These are phyloP conservation scores for Drosophila willistoni DNA, from an alignment of 1,140 invertebrate species.

Conservation along the genomic window DNA sequence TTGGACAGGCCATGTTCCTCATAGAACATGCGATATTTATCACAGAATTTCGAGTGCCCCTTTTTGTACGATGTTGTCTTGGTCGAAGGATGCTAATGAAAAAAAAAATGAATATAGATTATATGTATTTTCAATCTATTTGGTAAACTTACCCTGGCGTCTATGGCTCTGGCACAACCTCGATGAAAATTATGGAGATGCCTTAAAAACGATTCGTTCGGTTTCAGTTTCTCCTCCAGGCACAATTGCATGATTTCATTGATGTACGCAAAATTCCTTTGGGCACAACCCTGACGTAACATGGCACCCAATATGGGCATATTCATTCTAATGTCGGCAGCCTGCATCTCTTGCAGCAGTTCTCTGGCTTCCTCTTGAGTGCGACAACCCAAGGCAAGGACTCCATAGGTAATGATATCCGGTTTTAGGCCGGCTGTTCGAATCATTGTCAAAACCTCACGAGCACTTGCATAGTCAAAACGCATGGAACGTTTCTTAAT, in stretches of 20 bases:
- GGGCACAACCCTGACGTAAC: conserved; percentile 85
- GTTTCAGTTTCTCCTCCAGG: conserved; percentile 85
- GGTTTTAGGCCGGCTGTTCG: conserved; percentile 85
- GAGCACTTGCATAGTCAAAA: conserved; percentile 87
- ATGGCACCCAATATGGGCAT: conserved; percentile 88
- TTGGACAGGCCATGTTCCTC: conserved; percentile 84
- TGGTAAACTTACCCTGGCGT: conserved; percentile 83
- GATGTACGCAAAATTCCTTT: conserved; percentile 87
- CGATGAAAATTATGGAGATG: conserved; percentile 85
- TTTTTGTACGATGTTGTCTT: conserved; percentile 73
- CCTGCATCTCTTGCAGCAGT: conserved; percentile 89
- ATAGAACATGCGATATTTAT: conserved; percentile 84
- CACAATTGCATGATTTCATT: conserved; percentile 87
- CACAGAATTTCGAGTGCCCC: conserved; percentile 83
- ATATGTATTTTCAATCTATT: background rate
- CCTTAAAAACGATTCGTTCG: conserved; percentile 85
- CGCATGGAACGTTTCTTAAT: conserved; percentile 91
- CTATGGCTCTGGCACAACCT: conserved; percentile 81
- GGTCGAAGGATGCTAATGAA: conserved; percentile 62
- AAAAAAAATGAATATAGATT: background rate
- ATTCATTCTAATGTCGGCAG: conserved; percentile 87
- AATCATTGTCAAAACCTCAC: conserved; percentile 87
- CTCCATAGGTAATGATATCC: conserved; percentile 93
- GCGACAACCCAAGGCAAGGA: conserved; percentile 90
- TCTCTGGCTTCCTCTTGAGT: conserved; percentile 85